Conservation (phyloP, 2,888 invertebrate genomes). For the Cyclophora punctaria region DNA sequence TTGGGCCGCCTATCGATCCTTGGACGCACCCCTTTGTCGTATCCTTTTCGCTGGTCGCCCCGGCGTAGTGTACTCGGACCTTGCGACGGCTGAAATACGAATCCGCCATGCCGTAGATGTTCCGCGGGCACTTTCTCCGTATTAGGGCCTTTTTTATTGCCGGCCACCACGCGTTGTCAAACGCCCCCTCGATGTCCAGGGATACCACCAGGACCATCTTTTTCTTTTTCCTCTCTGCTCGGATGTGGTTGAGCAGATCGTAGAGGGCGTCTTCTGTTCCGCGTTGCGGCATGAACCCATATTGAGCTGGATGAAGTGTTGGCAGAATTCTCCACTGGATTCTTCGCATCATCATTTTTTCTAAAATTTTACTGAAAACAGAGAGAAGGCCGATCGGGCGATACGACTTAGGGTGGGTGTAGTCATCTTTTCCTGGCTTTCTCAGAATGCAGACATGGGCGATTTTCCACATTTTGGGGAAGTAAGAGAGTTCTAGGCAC, state of each 20-base stretch:
- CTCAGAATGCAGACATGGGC: constrained; percentile 13
- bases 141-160: constrained; percentile 2
- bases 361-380: constrained; percentile 11
- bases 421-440: constrained; percentile 17
- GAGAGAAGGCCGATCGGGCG: constrained; percentile 18
- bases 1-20: constrained; percentile 10
- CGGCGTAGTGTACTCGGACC: background rate
- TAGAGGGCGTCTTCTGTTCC: constrained; percentile 1
- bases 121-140: constrained; percentile 1
- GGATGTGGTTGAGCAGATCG: background rate
- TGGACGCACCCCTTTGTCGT: constrained; percentile 3
- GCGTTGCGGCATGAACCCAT: background rate
- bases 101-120: background rate
- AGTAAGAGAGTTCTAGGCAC: constrained; percentile 10
- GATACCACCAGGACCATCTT: background rate
- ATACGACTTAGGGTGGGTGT: constrained; percentile 14
- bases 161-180: constrained; percentile 10
- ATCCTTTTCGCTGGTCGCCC: background rate
- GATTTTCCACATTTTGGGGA: constrained; percentile 15
- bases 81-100: constrained; percentile 4
- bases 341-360: background rate
- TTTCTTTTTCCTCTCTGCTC: background rate
- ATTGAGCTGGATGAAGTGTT: background rate
- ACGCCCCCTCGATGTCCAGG: constrained; percentile 11
- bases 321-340: background rate